phyloP scores from a whole-genome alignment of 2,113 vertebrate species.

The Chloropsis hardwickii region DNA sequence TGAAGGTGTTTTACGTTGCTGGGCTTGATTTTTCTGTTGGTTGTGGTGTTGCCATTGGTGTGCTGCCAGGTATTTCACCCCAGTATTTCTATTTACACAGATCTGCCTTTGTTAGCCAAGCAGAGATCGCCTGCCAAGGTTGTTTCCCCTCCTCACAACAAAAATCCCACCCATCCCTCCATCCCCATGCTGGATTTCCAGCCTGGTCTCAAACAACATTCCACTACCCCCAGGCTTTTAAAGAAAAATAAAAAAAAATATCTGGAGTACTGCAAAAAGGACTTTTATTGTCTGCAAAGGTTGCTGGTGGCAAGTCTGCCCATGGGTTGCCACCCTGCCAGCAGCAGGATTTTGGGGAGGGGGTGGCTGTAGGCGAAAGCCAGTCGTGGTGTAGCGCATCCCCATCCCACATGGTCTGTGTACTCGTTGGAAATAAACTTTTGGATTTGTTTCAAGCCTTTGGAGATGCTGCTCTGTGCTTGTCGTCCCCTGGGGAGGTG shows the following conservation, averaged over 20 bases:
- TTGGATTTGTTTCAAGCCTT: slow-evolving; percentile 68
- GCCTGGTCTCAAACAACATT: background rate
- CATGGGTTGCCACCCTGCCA: background rate
- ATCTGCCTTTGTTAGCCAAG: slow-evolving; percentile 17
- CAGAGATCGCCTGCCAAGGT: slow-evolving; percentile 12
- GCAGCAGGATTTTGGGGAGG: slow-evolving; percentile 30
- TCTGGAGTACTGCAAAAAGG: background rate
- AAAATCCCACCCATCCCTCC: background rate
- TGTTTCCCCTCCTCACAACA: background rate
- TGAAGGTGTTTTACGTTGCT: background rate
- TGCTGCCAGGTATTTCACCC: slow-evolving; percentile 21
- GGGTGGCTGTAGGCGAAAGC: background rate
- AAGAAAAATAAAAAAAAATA: background rate
- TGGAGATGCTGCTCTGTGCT: background rate
- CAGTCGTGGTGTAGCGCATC: slow-evolving; percentile 64
- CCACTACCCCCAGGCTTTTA: background rate
- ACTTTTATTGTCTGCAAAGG: background rate
- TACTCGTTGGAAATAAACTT: slow-evolving; percentile 79
- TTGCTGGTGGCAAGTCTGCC: background rate
- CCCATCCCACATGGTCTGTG: slow-evolving; percentile 68
- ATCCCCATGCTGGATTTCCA: slow-evolving; percentile 4
- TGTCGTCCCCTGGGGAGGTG: fast-evolving
- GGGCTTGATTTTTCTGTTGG: background rate
- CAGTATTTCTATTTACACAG: slow-evolving; percentile 12
- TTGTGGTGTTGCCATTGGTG: background rate